Evolutionary conservation across 1,140 invertebrate genomes (phyloP), one percentile per base, ranked within the genome.

Genomic region (Capitella teleta): DNA sequence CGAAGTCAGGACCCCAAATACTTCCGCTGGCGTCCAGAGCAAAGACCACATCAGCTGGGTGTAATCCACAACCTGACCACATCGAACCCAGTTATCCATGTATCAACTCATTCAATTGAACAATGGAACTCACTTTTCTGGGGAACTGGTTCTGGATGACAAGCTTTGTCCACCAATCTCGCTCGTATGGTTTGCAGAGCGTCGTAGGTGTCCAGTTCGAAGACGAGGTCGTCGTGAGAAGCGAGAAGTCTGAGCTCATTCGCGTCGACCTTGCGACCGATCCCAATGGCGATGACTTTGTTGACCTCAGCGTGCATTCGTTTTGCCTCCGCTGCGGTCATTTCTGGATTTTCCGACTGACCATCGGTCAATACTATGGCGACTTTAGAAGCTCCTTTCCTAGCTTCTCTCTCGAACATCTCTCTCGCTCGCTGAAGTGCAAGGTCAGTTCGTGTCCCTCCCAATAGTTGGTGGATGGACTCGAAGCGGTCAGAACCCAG

Each of bases 31-130:
- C 52, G 49, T 68, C 66, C 30, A 68, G 38, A 5, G 64, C 38
- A 47, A 68, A 65, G 34, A 57, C 63, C 14, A 68, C 54, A 37
- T 68, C 66, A 0, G 62, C 63, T 43, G 61, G 58, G 19, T 65
- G 66, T 8, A 58, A 58, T 6, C 50, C 53, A 21, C 66, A 68
- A 28, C 41, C 44, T 47, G 43, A 45, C n/a, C n/a, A n/a, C n/a
- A n/a, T n/a, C n/a, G n/a, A n/a, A n/a, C n/a, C n/a, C n/a, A n/a
- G n/a, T n/a, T n/a, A n/a, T n/a, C n/a, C n/a, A n/a, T n/a, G n/a
- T n/a, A n/a, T n/a, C n/a, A n/a, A n/a, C n/a, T n/a, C n/a, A n/a
- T n/a, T n/a, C n/a, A n/a, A n/a, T n/a, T n/a, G n/a, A n/a, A n/a
- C n/a, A n/a, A n/a, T n/a, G n/a, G n/a, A n/a, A n/a, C n/a, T n/a